Evolutionary conservation across 1,140 invertebrate species (phyloP).

Genomic region (Bemisia tabaci): DNA sequence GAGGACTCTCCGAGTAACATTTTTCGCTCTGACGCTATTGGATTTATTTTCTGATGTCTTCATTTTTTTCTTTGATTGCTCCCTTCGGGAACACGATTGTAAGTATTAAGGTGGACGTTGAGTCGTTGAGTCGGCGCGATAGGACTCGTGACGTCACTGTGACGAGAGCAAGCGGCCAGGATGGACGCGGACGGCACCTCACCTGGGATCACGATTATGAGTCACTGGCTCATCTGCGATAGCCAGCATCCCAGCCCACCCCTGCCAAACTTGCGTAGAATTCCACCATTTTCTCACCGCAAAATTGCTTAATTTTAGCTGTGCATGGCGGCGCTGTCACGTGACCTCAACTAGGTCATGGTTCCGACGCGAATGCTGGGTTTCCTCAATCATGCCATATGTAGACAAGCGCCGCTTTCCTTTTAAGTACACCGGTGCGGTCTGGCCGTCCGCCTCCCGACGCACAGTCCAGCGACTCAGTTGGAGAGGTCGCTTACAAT

Average conservation of each 20-base stretch:
- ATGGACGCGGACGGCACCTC: neutral
- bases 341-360: neutral
- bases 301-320: no score
- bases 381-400: neutral
- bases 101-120: no score
- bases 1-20: no score
- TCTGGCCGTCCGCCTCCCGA: neutral
- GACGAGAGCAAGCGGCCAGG: no score
- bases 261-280: neutral
- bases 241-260: neutral
- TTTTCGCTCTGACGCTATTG: no score
- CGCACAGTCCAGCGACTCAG: neutral
- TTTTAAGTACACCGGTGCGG: neutral
- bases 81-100: no score
- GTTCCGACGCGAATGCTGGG: neutral
- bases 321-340: no score
- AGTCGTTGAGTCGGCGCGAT: no score
- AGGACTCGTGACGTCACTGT: no score
- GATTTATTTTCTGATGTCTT: no score
- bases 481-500: neutral
- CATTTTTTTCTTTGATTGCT: no score
- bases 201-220: neutral
- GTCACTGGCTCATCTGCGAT: neutral
- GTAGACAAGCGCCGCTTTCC: neutral
- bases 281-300: no score